Evolutionary conservation across 2,888 invertebrate species (phyloP), one percentile per base, ranked within the genome.

Genomic region (Glaucopsyche alexis): DNA sequence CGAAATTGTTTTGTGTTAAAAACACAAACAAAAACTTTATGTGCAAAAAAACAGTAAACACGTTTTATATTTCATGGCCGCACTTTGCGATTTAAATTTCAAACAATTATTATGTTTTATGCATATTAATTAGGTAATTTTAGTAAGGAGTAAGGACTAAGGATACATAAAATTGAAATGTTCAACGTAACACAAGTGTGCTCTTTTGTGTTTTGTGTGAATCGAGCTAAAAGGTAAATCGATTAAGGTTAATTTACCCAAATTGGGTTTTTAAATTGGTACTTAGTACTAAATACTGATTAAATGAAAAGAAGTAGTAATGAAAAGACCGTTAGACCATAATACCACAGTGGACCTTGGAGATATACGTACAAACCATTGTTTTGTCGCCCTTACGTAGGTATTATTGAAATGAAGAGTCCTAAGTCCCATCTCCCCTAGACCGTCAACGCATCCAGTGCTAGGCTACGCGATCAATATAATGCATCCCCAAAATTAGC

Each of bases 401-500:
- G 29, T 29, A 29, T 55, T 4, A 60, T 47, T 13, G 47, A 47
- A 47, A 47, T 60, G 29, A 19, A 29, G 19, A 60, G 60, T 38
- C 29, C 60, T 60, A 55, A 29, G 19, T 38, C 29, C 60, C 16
- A 60, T 13, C 13, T 60, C 29, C 14, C 60, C 60, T 29, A 60
- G 29, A 6, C 50, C 50, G 16, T 29, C 49, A 66, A 11, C 40
- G 16, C 49, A 14, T 42, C 8, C 9, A 42, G 42, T 19, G 3
- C 16, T 42, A 0, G 19, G 19, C 45, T 47, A n/a, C 66, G 2
- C 49, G 49, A 69, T 69, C 69, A 29, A 47, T 49, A 69, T 45
- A 47, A 47, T 47, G 19, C 49, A 64, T 72, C 19, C 49, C 19
- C 60, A 42, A 45, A 74, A 71, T 74, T 75, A 75, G 76, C 75